A percentile compares a stretch with the other conserved stretches of the same genome.
Conservation (phyloP, 2,888 invertebrate species). For the Pasiphila rectangulata region DNA sequence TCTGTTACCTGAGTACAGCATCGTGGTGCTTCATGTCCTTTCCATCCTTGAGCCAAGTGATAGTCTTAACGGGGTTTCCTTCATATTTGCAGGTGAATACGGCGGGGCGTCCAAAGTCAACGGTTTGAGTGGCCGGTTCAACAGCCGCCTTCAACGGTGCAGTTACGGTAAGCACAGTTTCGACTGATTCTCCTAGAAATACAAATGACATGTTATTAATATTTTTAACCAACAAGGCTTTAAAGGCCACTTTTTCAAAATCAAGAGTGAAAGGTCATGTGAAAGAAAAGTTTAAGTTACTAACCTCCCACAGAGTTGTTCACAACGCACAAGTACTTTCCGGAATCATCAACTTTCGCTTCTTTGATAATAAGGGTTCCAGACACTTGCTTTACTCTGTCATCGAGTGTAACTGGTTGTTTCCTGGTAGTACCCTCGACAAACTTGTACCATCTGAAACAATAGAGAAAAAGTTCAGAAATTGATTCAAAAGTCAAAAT, state of each 20-base stretch:
- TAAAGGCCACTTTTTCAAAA: no score
- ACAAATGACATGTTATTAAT: not conserved
- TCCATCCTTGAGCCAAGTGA: slow-evolving; percentile 96
- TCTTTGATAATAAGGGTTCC: slow-evolving; percentile 96
- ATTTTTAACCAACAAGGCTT: no score
- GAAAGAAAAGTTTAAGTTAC: slow-evolving; percentile 25
- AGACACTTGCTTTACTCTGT: slow-evolving; percentile 94
- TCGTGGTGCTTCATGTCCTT: slow-evolving; percentile 91
- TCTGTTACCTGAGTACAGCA: slow-evolving; percentile 82
- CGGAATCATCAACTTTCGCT: slow-evolving; percentile 95
- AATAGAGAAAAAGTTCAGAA: slow-evolving; percentile 67
- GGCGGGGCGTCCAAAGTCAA: slow-evolving; percentile 96
- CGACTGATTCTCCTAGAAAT: slow-evolving; percentile 91
- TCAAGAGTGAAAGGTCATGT: no score
- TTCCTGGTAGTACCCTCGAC: slow-evolving; percentile 92
- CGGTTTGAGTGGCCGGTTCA: slow-evolving; percentile 94
- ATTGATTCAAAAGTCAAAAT: not conserved
- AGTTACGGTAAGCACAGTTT: slow-evolving; percentile 94
- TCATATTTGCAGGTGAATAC: slow-evolving; percentile 94
- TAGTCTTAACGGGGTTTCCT: slow-evolving; percentile 94
- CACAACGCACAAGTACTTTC: slow-evolving; percentile 96
- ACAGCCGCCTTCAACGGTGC: slow-evolving; percentile 93
- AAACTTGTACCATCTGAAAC: slow-evolving; percentile 96
- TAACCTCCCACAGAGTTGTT: slow-evolving; percentile 94
- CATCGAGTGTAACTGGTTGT: slow-evolving; percentile 93